phyloP scores from a whole-genome alignment of 2,888 invertebrate genomes.

The Pseudolycoriella hygida region DNA sequence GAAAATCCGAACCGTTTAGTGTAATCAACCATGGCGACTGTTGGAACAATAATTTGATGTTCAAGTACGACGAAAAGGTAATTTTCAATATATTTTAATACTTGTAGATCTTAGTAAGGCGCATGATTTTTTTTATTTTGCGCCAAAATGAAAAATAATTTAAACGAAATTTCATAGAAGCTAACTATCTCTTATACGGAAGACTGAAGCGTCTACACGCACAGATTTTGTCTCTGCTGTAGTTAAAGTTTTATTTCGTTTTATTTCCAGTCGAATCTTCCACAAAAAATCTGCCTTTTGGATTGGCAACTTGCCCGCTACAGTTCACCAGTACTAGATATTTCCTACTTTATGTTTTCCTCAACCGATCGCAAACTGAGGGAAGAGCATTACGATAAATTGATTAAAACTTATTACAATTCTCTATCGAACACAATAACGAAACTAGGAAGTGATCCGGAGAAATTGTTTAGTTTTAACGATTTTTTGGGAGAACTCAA shows the following conservation, averaged over 20 bases:
- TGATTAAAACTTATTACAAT: slow-evolving; percentile 19
- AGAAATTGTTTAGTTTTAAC: slow-evolving; percentile 15
- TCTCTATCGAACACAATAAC: slow-evolving; percentile 10
- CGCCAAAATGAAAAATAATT: too few relatives aligned
- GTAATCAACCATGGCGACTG: slow-evolving; percentile 10
- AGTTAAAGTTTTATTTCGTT: too few relatives aligned
- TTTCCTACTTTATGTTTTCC: slow-evolving; percentile 21
- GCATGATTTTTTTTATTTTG: too few relatives aligned
- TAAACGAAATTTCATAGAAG: too few relatives aligned
- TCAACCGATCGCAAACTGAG: slow-evolving; percentile 19
- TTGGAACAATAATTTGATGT: slow-evolving; percentile 11
- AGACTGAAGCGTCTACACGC: too few relatives aligned
- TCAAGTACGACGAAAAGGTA: slow-evolving; percentile 1
- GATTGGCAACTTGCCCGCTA: slow-evolving; percentile 25
- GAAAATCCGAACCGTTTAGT: slow-evolving; percentile 7
- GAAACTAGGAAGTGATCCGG: slow-evolving; percentile 18
- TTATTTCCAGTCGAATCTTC: slow-evolving; percentile 1
- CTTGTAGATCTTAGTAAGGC: not conserved
- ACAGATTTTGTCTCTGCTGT: too few relatives aligned
- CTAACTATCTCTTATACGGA: too few relatives aligned
- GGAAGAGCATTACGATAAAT: slow-evolving; percentile 14
- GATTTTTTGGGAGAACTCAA: slow-evolving; percentile 17
- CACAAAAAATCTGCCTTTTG: slow-evolving; percentile 17
- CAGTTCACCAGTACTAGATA: slow-evolving; percentile 21
- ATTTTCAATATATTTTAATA: not conserved